Conservation (phyloP, 2,888 invertebrate species). For the Hofmannophila pseudospretella region DNA sequence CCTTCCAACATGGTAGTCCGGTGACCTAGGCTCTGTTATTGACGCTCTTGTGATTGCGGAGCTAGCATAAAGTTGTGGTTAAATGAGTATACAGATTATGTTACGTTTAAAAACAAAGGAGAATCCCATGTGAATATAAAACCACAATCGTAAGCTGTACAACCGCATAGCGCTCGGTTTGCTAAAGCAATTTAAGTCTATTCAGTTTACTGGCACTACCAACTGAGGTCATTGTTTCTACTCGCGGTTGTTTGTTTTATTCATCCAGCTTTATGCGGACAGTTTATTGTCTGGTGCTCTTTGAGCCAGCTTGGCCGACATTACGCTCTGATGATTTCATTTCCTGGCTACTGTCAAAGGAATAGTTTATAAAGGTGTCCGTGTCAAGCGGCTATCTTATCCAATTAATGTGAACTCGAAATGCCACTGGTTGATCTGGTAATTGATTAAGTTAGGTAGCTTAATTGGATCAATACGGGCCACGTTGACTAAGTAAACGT, state of each 20-base stretch:
- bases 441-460: conserved; percentile 2
- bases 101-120: no score
- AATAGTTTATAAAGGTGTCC: conserved; percentile 5
- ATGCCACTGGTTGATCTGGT: conserved; percentile 1
- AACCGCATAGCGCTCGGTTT: background rate
- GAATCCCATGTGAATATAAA: background rate
- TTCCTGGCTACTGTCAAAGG: conserved; percentile 19
- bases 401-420: conserved; percentile 1
- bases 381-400: conserved; percentile 2
- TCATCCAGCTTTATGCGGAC: conserved; percentile 12
- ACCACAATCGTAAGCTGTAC: background rate
- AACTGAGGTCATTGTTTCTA: conserved; percentile 11
- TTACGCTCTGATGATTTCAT: conserved; percentile 24
- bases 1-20: no score
- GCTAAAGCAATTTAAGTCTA: conserved; percentile 8
- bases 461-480: conserved; percentile 4
- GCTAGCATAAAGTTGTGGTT: background rate
- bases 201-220: conserved; percentile 5
- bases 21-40: no score
- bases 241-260: conserved; percentile 11
- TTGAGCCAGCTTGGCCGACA: conserved; percentile 20
- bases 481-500: no score
- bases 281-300: conserved; percentile 20
- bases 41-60: no score
- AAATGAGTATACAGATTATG: background rate